Evolutionary conservation across 2,113 vertebrate genomes (phyloP), one percentile per base, ranked within the genome.

Genomic region (Zosterops hypoxanthus): DNA sequence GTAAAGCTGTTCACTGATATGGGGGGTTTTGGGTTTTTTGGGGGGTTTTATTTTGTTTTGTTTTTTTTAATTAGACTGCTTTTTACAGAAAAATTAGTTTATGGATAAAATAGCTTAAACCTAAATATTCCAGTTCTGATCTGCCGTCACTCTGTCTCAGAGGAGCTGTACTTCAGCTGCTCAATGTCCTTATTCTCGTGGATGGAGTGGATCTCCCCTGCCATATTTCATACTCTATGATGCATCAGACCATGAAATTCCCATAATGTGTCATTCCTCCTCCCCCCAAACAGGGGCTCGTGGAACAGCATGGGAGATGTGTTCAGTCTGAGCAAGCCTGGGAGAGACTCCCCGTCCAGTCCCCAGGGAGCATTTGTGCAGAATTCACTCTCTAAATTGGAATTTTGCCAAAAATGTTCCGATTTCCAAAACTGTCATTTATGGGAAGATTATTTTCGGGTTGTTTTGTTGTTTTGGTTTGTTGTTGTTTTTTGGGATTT

Each of bases 161-260:
- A 69, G 73, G 70, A 92, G 36, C 70, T 82, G 29, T 55, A 19
- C 77, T 97, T 92, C 64, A 65, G 36, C 61, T 89, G 86, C 55
- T 78, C 36, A 24, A 76, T 66, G 63, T 91, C 59, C 66, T 72
- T 77, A 42, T 75, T 92, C 69, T 84, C 60, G 8, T 33, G 56
- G 83, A 87, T 60, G 73, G 82, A 80, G 76, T 47, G 55, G 63
- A 44, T 82, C 59, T 95, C 91, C 87, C 78, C 52, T 80, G 93
- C 87, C 82, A 3, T 85, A 63, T 82, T 94, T 96, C 63, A 55
- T 73, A 76, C 71, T 79, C 66, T 25, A 0, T 42, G 34, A 73
- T 82, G 84, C 92, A 78, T 50, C 75, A 91, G 73, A 44, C 70
- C 79, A 56, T 93, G 87, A 86, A 90, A 94, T 88, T 94, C 81